Evolutionary conservation across 2,113 vertebrate species (phyloP).

Genomic region (Dunckerocampus dactyliophorus): DNA sequence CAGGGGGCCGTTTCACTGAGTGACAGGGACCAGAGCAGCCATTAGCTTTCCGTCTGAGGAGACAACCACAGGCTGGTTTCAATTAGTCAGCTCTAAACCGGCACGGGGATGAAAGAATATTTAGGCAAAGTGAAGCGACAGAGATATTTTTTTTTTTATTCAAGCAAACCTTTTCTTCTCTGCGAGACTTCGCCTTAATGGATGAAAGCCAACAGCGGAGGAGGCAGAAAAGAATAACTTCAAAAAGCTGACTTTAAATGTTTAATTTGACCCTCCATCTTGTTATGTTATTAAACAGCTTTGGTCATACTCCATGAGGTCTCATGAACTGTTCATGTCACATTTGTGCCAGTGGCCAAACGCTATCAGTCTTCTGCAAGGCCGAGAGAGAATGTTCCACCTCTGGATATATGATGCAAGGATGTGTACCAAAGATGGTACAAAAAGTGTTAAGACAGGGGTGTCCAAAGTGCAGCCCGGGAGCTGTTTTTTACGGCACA

Average conservation of each 20-base stretch:
- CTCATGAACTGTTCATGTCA: background rate
- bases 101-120: constrained; percentile 35
- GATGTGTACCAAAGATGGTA: too few species aligned
- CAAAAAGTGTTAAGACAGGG: too few species aligned
- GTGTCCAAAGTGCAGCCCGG: too few species aligned
- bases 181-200: background rate
- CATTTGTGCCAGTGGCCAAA: background rate
- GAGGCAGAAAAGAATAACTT: background rate
- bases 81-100: constrained; percentile 52
- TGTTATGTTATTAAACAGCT: background rate
- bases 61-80: constrained; percentile 63
- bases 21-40: constrained; percentile 52
- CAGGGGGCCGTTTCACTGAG: constrained; percentile 43
- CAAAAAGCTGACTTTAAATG: background rate
- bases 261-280: background rate
- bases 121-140: constrained; percentile 16
- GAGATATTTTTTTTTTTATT: constrained; percentile 26
- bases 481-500: too few species aligned
- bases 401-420: too few species aligned
- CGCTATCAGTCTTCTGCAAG: too few species aligned
- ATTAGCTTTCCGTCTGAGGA: constrained; percentile 58
- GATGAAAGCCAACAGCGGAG: background rate
- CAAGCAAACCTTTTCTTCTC: background rate
- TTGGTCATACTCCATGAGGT: background rate
- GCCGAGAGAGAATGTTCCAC: too few species aligned